Conservation (phyloP, 2,113 vertebrate genomes). For the Coptodon bakossiorum region DNA sequence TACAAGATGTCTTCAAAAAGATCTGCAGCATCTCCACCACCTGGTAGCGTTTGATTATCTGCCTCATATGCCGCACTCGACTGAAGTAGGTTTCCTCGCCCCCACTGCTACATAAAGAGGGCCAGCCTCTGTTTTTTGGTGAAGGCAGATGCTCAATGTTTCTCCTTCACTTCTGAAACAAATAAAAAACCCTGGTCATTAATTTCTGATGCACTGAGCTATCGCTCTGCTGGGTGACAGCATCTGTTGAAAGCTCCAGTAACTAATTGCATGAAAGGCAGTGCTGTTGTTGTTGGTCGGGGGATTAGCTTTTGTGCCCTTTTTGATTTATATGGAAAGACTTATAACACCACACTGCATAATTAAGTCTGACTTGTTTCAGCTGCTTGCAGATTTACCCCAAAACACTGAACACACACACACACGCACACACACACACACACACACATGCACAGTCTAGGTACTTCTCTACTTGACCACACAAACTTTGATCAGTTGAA, state of each 20-base stretch:
- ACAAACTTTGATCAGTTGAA: conserved; percentile 11
- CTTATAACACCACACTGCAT: background rate
- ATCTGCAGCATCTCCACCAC: background rate
- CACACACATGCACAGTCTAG: background rate
- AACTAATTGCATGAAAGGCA: background rate
- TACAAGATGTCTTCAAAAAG: background rate
- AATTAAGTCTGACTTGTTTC: background rate
- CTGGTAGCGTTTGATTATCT: background rate
- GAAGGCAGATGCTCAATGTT: background rate
- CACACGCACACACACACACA: background rate
- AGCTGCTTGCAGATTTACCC: background rate
- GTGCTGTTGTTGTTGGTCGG: background rate
- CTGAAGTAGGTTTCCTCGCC: background rate
- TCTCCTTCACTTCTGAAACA: background rate
- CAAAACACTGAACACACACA: background rate
- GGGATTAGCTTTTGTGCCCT: background rate
- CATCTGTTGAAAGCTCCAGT: background rate
- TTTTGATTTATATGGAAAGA: background rate
- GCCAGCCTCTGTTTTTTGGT: background rate
- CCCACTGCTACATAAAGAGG: background rate
- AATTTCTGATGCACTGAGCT: background rate
- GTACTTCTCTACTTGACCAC: background rate
- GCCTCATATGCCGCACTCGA: background rate
- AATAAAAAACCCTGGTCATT: background rate
- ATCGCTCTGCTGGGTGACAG: background rate